phyloP scores from a whole-genome alignment of 2,888 invertebrate genomes.

The Heliconius sara region DNA sequence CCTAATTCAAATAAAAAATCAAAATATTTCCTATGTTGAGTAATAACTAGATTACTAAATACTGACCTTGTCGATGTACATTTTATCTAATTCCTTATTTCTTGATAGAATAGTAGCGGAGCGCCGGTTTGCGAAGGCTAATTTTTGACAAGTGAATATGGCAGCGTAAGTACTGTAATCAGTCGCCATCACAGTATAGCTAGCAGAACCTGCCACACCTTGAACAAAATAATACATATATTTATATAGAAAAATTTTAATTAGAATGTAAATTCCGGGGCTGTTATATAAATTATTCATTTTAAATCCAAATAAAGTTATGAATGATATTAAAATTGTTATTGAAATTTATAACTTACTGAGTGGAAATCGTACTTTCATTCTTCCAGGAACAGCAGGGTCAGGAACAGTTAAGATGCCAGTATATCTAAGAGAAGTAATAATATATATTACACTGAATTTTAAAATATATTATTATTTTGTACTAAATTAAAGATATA shows the following conservation, averaged over 20 bases:
- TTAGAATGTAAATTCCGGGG: too few species aligned
- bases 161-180: constrained; percentile 90
- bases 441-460: constrained; percentile 24
- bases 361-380: constrained; percentile 90
- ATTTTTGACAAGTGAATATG: constrained; percentile 90
- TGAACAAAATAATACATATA: constrained; percentile 39
- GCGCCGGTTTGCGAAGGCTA: constrained; percentile 89
- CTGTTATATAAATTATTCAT: not conserved
- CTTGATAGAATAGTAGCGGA: constrained; percentile 93
- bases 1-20: not conserved
- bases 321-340: not conserved
- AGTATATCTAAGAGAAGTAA: constrained; percentile 80
- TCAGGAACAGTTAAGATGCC: constrained; percentile 87
- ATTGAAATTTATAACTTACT: constrained; percentile 84
- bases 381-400: constrained; percentile 86
- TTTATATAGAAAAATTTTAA: too few species aligned
- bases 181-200: constrained; percentile 89
- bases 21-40: not conserved
- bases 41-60: not conserved
- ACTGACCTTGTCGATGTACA: constrained; percentile 87
- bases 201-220: constrained; percentile 90
- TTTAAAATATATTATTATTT: not conserved
- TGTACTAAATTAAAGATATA: not conserved
- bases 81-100: constrained; percentile 87
- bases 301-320: not conserved